Conservation (phyloP, 2,113 vertebrate species). For the Siniperca knerii region DNA sequence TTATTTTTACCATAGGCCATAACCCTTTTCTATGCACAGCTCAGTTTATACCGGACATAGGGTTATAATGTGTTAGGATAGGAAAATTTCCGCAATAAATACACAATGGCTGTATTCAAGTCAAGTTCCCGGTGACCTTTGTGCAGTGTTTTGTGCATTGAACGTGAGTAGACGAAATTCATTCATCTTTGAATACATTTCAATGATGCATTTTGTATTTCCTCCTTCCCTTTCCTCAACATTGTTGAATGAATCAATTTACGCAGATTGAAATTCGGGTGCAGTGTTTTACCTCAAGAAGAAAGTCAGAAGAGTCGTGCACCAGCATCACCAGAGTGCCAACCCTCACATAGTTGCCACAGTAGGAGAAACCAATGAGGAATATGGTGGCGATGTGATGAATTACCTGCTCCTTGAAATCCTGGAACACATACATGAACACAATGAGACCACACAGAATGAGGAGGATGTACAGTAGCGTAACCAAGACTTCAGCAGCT, state of each 20-base stretch:
- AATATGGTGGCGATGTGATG: slow-evolving; percentile 91
- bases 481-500: slow-evolving; percentile 4
- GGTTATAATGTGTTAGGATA: neutral
- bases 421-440: slow-evolving; percentile 79
- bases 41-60: neutral
- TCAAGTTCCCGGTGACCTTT: slow-evolving; percentile 15
- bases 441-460: slow-evolving; percentile 44
- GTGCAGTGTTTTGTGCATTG: neutral
- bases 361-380: slow-evolving; percentile 93
- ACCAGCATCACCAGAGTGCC: slow-evolving; percentile 92
- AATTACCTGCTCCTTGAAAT: slow-evolving; percentile 92
- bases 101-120: slow-evolving; percentile 40
- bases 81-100: slow-evolving; percentile 7
- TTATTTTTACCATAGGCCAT: neutral
- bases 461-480: neutral
- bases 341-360: slow-evolving; percentile 90
- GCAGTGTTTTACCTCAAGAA: slow-evolving; percentile 87
- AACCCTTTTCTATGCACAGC: neutral
- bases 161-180: rapidly evolving
- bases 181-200: neutral
- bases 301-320: slow-evolving; percentile 90
- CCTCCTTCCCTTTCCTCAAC: neutral
- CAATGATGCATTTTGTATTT: neutral
- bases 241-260: neutral
- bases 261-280: neutral